phyloP scores from a whole-genome alignment of 2,797 vertebrate genomes.

The Microhierax caerulescens region DNA sequence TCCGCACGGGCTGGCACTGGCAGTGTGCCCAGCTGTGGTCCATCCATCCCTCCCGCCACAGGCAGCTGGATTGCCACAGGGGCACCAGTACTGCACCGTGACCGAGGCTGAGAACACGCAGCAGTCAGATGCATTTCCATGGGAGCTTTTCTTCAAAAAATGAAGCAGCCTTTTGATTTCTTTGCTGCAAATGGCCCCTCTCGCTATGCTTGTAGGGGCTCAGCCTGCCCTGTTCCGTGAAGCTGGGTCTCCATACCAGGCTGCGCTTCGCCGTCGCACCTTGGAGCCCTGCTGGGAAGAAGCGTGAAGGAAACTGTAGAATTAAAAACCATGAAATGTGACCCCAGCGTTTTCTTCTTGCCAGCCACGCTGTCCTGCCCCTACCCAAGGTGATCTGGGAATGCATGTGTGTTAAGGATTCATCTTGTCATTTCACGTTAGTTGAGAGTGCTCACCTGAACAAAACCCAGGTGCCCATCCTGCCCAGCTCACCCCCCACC shows the following conservation, averaged over 20 bases:
- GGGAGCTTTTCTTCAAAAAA: background rate
- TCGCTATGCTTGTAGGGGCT: background rate
- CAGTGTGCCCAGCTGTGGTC: background rate
- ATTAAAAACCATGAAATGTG: background rate
- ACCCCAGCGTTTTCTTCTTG: background rate
- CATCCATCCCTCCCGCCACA: background rate
- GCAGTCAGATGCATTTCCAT: background rate
- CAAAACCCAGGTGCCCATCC: background rate
- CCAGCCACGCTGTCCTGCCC: background rate
- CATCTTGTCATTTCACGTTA: background rate
- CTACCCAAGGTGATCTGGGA: background rate
- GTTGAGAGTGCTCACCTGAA: background rate
- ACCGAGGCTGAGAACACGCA: background rate
- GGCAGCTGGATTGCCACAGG: background rate
- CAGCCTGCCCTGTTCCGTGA: background rate
- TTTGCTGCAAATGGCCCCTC: background rate
- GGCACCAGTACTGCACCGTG: fast-evolving
- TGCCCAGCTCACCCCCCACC: background rate
- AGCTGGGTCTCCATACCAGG: background rate
- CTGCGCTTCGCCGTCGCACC: background rate
- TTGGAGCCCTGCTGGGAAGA: background rate
- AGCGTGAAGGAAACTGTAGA: background rate
- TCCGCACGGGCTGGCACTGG: background rate
- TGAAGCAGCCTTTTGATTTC: background rate
- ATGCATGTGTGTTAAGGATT: background rate